Percentiles rank a stretch among this genome's conserved stretches.
These are phyloP conservation scores for Periparus ater DNA, from an alignment of 2,797 vertebrate genomes.

Conservation along the genomic window DNA sequence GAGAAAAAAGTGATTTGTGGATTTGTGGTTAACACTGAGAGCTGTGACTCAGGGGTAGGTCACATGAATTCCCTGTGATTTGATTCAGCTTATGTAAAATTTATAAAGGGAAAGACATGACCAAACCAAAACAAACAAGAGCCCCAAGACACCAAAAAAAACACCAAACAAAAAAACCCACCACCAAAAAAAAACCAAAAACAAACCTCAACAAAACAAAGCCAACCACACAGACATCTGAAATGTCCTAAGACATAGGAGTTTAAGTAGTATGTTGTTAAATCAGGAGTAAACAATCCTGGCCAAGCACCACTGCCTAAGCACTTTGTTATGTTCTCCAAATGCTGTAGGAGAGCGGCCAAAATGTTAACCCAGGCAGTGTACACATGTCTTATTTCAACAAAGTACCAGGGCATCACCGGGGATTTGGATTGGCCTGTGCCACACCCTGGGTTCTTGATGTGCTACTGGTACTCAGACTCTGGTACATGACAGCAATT, in stretches of 20 bases:
- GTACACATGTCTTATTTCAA: neutral
- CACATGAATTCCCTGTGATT: neutral
- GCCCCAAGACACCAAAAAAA: neutral
- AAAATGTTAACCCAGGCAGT: neutral
- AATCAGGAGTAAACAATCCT: neutral
- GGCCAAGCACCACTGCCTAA: neutral
- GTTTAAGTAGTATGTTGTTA: neutral
- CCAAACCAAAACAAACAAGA: neutral
- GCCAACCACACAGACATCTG: neutral
- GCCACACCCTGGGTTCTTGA: no score
- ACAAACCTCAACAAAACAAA: neutral
- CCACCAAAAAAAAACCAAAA: neutral
- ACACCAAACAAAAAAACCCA: neutral
- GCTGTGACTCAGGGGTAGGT: neutral
- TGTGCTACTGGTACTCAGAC: neutral
- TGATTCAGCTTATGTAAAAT: neutral
- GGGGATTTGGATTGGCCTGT: neutral
- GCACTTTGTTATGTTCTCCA: neutral
- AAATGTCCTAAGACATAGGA: neutral
- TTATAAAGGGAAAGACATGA: neutral
- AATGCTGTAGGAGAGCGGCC: neutral
- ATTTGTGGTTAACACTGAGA: neutral
- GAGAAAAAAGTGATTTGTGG: neutral
- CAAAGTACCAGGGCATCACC: rapidly evolving
- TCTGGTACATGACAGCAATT: neutral